These are phyloP conservation scores for Megamerina dolium DNA, from an alignment of 2,888 invertebrate genomes.

Conservation along the genomic window DNA sequence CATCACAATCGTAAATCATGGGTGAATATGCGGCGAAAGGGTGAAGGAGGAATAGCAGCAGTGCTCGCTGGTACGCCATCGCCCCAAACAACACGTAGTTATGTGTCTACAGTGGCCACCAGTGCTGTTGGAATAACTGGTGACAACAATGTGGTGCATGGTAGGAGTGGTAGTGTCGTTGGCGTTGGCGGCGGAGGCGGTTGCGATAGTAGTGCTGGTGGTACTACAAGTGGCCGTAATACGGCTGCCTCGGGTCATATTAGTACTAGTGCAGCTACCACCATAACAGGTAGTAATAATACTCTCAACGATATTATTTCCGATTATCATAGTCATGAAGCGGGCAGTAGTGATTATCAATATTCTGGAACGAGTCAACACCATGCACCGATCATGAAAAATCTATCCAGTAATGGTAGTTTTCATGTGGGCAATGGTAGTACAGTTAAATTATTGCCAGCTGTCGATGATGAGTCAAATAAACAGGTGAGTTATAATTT, in stretches of 20 bases:
- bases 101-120: slow-evolving; percentile 39
- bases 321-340: slow-evolving; percentile 38
- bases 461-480: slow-evolving; percentile 44
- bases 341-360: slow-evolving; percentile 30
- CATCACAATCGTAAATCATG: slow-evolving; percentile 40
- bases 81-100: slow-evolving; percentile 41
- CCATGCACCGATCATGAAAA: slow-evolving; percentile 27
- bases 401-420: slow-evolving; percentile 37
- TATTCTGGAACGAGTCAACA: slow-evolving; percentile 24
- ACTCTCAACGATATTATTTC: slow-evolving; percentile 45
- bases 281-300: slow-evolving; percentile 44
- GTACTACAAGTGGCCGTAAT: slow-evolving; percentile 32
- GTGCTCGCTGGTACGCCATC: slow-evolving; percentile 33
- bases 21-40: slow-evolving; percentile 38
- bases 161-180: slow-evolving; percentile 13
- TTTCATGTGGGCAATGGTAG: slow-evolving; percentile 45
- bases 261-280: slow-evolving; percentile 40
- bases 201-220: slow-evolving; percentile 15
- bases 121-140: slow-evolving; percentile 25
- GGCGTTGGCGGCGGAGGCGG: slow-evolving; percentile 12
- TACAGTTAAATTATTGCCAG: slow-evolving; percentile 42
- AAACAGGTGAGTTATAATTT: slow-evolving; percentile 48
- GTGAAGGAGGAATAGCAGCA: slow-evolving; percentile 20
- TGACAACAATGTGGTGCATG: no score
- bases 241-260: slow-evolving; percentile 43